Percentiles rank a stretch among this genome's conserved stretches.
Conservation (phyloP, 2,113 vertebrate species). For the Apaloderma vittatum region DNA sequence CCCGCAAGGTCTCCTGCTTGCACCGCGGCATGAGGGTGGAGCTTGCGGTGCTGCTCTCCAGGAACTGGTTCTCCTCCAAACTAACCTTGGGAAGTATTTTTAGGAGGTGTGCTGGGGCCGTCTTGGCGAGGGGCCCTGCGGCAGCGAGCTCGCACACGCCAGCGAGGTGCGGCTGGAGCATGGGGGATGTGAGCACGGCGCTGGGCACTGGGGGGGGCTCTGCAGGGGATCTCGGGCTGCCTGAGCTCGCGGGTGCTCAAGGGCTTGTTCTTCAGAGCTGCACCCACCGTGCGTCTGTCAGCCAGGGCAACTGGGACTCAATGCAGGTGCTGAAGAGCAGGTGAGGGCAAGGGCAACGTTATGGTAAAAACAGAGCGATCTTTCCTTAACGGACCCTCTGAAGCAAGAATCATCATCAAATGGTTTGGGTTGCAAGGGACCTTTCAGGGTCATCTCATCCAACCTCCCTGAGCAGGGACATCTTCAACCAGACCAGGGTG, state of each 20-base stretch:
- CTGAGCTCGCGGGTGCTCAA: fast-evolving
- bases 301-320: neutral
- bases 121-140: neutral
- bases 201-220: fast-evolving
- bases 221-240: fast-evolving
- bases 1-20: neutral
- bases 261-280: neutral
- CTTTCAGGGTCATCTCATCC: fast-evolving
- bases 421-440: neutral
- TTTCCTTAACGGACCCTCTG: neutral
- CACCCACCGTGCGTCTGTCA: neutral
- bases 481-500: fast-evolving
- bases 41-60: neutral
- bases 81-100: neutral
- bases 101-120: neutral
- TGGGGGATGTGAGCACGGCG: fast-evolving
- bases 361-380: fast-evolving
- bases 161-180: neutral
- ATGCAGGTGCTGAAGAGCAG: neutral
- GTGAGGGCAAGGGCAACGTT: neutral
- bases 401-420: neutral
- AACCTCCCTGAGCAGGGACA: neutral
- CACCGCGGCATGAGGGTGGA: fast-evolving
- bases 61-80: neutral
- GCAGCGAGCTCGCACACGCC: neutral